Evolutionary conservation across 2,113 vertebrate species (phyloP), one percentile per base, ranked within the genome.

Genomic region (Diphyllodes magnificus): DNA sequence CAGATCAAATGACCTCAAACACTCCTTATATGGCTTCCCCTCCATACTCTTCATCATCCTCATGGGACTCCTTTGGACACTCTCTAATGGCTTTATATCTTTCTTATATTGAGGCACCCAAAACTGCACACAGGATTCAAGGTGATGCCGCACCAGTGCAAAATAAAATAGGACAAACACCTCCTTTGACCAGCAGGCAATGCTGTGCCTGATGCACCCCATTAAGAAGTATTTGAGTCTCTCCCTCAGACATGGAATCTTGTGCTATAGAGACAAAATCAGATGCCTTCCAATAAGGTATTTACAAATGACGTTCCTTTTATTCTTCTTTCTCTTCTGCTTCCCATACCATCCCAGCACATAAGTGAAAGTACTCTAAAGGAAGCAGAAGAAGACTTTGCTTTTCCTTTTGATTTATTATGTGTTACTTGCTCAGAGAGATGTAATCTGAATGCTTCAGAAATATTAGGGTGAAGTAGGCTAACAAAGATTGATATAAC

Each of bases 81-180:
- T 20, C 4, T 72, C 11, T 42, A 65, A 33, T 44, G 15, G 15
- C 20, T 40, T 49, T 20, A 17, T 14, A 30, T 40, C 30, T 61
- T 70, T 54, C 24, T 40, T n/a, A 11, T 35, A 47, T 8, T 54
- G 24, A 25, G 30, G 15, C 23, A 35, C 7, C 5, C 44, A 33
- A 39, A 65, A 37, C 27, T 44, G 31, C 31, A 33, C 10, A 33
- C 13, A 65, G 23, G 15, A 59, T 31, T 65, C 0, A 0, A 44
- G 23, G 15, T 37, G 33, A 65, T 18, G 60, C 13, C 1, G 2
- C 10, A 20, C 2, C 27, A 33, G 8, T 13, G 33, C 7, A 51
- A 33, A 59, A 57, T 15, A 73, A 33, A 81, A 20, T 5, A 31
- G 12, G 4, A 44, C 18, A 57, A 57, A 51, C 7, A 16, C 1